Base-by-base conservation (phyloP, 2,888 invertebrate genomes). In the Metalampra italica region DNA sequence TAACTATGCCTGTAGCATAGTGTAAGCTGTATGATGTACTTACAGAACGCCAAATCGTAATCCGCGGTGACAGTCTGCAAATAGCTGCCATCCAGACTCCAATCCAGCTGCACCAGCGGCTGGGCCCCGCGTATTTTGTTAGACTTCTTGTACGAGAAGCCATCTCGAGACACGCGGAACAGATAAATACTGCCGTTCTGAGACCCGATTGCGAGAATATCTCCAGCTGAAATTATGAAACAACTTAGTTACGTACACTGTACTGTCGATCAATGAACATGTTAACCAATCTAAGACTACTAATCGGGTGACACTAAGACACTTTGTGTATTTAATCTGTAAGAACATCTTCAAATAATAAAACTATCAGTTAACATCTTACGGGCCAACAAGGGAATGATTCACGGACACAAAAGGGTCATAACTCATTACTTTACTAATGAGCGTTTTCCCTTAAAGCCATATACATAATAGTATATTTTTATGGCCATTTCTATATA, bases 11-110 rank as follows among this genome's bases (percentile, higher is more conserved):
- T n/a, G n/a, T n/a, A n/a, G n/a, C n/a, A n/a, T n/a, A n/a, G n/a
- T n/a, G n/a, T n/a, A n/a, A n/a, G n/a, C n/a, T 22, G 2, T 22
- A 22, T 22, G 22, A 22, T 1, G 34, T 22, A 91, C 94, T 92
- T 90, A 96, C 96, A 97, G 81, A 96, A 97, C 5, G 95, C 91
- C 45, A 97, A 84, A 75, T 97, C 97, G 64, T 96, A 96, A 74
- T 97, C 97, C 51, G 95, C 95, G 12, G 97, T 96, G 46, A 96
- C 96, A 0, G 96, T 95, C 84, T 97, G 97, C 50, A 98, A 84
- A 73, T 93, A 96, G 72, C 93, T 94, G 49, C 96, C 95, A 71
- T 97, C 97, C 38, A 94, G 92, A 75, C 97, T 97, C 97, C 97
- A 97, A 75, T 97, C 97, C 47, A 97, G 83, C 66, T 97, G 96